Evolutionary conservation across 2,113 vertebrate genomes (phyloP).

Genomic region (Rhodinocichla rosea): DNA sequence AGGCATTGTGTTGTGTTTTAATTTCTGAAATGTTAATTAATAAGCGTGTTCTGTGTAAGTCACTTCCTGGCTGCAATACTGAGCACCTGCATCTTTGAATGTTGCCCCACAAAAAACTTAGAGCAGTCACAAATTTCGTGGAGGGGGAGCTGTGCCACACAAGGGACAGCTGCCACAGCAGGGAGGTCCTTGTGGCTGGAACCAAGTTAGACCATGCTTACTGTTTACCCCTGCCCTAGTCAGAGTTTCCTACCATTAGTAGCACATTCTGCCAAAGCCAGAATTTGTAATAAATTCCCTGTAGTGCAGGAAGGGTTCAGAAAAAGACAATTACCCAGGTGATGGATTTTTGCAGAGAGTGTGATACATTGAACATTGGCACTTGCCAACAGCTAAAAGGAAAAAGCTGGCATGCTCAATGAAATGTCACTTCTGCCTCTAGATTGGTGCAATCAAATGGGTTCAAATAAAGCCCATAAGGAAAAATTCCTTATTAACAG

Average conservation of each 20-base stretch:
- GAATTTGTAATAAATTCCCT: background rate
- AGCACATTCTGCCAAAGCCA: background rate
- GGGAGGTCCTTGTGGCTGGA: too few relatives aligned
- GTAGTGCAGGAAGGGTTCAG: background rate
- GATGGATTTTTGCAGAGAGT: background rate
- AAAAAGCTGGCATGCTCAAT: background rate
- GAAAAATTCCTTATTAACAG: background rate
- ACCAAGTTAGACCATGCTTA: accelerated
- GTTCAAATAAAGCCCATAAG: background rate
- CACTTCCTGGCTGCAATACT: background rate
- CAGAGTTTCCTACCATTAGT: accelerated
- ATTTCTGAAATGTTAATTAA: background rate
- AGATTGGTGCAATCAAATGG: background rate
- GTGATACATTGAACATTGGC: accelerated
- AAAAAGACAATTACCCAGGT: background rate
- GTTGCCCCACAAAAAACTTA: background rate
- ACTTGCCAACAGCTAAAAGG: background rate
- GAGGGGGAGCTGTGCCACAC: background rate
- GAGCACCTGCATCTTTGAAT: background rate
- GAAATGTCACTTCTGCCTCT: background rate
- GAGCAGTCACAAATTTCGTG: background rate
- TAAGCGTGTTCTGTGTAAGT: background rate
- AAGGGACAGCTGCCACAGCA: background rate
- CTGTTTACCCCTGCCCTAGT: background rate
- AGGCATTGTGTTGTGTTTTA: background rate